These are phyloP conservation scores for Brachionus calyciflorus DNA, from an alignment of 1,140 invertebrate genomes.

Conservation along the genomic window DNA sequence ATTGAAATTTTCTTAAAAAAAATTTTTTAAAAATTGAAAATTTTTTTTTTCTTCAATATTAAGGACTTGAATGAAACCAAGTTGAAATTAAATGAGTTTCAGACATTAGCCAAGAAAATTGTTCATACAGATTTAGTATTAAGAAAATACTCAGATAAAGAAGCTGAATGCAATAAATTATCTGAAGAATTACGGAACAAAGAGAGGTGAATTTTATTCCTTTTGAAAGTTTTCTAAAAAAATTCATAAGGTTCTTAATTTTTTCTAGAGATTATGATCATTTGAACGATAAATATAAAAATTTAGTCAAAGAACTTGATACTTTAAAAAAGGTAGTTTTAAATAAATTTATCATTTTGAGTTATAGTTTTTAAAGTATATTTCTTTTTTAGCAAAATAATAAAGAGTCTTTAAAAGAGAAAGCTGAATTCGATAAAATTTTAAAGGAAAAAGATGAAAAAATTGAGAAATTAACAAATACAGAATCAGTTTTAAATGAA, in stretches of 20 bases:
- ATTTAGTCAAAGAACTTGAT: slow-evolving; percentile 29
- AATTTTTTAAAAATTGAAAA: background rate
- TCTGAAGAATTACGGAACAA: slow-evolving; percentile 8
- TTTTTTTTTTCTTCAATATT: background rate
- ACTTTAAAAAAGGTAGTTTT: slow-evolving; percentile 21
- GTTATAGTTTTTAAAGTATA: background rate
- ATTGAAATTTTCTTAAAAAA: too few relatives aligned
- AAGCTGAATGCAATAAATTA: slow-evolving; percentile 23
- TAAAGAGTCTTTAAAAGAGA: slow-evolving; percentile 24
- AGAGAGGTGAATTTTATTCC: background rate
- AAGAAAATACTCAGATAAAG: slow-evolving; percentile 42
- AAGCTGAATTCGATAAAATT: background rate
- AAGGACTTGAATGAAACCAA: slow-evolving; percentile 43
- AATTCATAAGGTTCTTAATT: background rate
- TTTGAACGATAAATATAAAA: slow-evolving; percentile 16
- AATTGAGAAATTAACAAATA: background rate
- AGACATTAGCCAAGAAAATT: slow-evolving; percentile 38
- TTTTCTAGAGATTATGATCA: background rate
- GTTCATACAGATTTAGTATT: slow-evolving; percentile 35
- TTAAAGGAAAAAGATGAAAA: slow-evolving; percentile 3
- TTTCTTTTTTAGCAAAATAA: background rate
- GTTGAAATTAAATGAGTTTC: slow-evolving; percentile 28
- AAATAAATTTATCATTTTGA: background rate
- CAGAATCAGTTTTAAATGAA: background rate
- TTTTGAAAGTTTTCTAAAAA: background rate